phyloP scores from a whole-genome alignment of 2,797 vertebrate genomes.

The Coregonus ussuriensis region DNA sequence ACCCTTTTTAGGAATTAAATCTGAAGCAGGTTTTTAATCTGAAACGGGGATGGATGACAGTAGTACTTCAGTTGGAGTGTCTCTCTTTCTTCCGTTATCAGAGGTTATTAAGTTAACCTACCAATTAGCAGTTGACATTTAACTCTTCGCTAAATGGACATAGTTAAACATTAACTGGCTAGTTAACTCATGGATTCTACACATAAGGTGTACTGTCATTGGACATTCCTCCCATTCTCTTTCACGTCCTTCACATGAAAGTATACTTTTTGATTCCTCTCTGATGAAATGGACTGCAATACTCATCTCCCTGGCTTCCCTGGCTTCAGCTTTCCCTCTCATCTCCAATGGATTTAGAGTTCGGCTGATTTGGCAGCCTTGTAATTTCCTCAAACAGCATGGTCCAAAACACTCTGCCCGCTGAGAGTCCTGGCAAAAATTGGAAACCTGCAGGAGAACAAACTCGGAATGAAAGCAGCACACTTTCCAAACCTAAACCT shows the following conservation, averaged over 20 bases:
- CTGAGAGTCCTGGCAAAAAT: conserved; percentile 23
- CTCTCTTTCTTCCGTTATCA: too few relatives aligned
- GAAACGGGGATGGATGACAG: not conserved
- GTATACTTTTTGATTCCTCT: not conserved
- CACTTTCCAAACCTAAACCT: conserved; percentile 29
- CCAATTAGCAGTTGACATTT: conserved; percentile 36
- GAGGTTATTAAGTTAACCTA: too few relatives aligned
- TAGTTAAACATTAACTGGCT: conserved; percentile 60
- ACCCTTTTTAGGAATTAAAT: conserved; percentile 3
- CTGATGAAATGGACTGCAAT: conserved; percentile 16
- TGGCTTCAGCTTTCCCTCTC: conserved; percentile 15
- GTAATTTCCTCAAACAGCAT: conserved; percentile 47
- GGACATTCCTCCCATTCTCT: not conserved
- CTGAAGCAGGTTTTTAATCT: conserved; percentile 5
- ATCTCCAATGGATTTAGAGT: conserved; percentile 18
- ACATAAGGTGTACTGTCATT: not conserved
- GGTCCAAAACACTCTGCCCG: conserved; percentile 32
- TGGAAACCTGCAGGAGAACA: conserved; percentile 32
- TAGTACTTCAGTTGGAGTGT: not conserved
- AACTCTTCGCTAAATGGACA: conserved; percentile 49
- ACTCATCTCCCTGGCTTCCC: not conserved
- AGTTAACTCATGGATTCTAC: conserved; percentile 54
- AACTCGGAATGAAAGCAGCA: conserved; percentile 17
- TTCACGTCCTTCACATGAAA: not conserved
- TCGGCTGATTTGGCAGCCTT: conserved; percentile 40